Percentiles rank a stretch among this genome's conserved stretches.
These are phyloP conservation scores for Loripinus fragilis DNA, from an alignment of 2,888 invertebrate genomes.

Conservation along the genomic window DNA sequence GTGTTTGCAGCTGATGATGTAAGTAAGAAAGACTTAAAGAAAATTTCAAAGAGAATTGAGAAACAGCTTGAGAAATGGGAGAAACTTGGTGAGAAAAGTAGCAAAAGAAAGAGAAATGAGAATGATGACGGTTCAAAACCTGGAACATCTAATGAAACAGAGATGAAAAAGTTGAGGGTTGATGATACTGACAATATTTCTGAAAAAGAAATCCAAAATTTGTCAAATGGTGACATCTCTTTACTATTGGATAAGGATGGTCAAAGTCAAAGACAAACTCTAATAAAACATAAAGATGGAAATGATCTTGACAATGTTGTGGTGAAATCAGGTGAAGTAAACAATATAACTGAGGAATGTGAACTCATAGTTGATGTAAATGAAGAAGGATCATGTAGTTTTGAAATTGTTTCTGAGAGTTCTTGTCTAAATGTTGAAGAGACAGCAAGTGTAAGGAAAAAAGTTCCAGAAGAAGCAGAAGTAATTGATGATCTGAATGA, in stretches of 20 bases:
- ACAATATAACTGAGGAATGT: neutral
- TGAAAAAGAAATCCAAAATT: too few relatives aligned
- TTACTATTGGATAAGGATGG: too few relatives aligned
- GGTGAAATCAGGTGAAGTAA: neutral
- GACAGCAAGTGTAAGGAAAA: neutral
- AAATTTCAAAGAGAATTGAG: conserved; percentile 14
- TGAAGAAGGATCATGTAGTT: conserved; percentile 13
- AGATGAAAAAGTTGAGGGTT: neutral
- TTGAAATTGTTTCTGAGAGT: neutral
- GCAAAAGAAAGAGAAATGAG: neutral
- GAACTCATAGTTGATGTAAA: conserved; percentile 18
- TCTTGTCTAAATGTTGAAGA: neutral
- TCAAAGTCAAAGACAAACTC: too few relatives aligned
- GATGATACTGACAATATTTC: neutral
- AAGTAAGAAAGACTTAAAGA: conserved; percentile 14
- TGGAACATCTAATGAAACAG: neutral
- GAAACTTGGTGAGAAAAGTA: neutral
- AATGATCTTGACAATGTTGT: neutral
- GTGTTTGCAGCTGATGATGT: conserved; percentile 27
- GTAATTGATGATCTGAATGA: neutral
- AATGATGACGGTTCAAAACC: neutral
- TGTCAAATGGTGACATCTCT: too few relatives aligned
- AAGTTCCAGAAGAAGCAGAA: neutral
- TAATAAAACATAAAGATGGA: too few relatives aligned
- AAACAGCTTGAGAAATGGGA: conserved; percentile 18